phyloP scores from a whole-genome alignment of 2,888 invertebrate species.

The Trichopria drosophilae region DNA sequence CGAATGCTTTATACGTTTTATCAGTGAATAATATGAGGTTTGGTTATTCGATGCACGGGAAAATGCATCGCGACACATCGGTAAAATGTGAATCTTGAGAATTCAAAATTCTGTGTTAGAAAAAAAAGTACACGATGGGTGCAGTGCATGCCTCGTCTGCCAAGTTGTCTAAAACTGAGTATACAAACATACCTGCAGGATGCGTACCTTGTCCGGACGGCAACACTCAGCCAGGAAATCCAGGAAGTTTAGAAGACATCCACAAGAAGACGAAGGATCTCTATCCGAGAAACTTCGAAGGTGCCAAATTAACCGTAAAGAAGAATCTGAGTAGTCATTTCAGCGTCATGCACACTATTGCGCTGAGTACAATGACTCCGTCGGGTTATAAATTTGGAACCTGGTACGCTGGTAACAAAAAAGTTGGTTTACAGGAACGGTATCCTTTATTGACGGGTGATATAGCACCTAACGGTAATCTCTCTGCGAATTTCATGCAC shows the following conservation, averaged over 20 bases:
- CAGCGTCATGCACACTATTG: conserved; percentile 45
- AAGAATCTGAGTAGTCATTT: conserved; percentile 50
- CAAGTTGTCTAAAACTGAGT: conserved; percentile 23
- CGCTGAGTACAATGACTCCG: conserved; percentile 45
- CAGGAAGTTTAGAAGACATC: conserved; percentile 54
- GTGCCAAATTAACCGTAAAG: conserved; percentile 43
- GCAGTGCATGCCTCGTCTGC: conserved; percentile 38
- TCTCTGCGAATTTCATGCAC: conserved; percentile 47
- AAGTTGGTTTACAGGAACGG: conserved; percentile 44
- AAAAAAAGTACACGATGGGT: conserved; percentile 37
- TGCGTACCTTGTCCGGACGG: conserved; percentile 41
- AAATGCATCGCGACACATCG: too few relatives aligned
- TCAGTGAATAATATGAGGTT: too few relatives aligned
- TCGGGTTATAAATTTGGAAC: conserved; percentile 53
- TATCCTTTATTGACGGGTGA: conserved; percentile 49
- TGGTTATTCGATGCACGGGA: too few relatives aligned
- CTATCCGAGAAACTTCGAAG: conserved; percentile 52
- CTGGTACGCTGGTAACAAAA: conserved; percentile 48
- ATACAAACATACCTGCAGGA: conserved; percentile 23
- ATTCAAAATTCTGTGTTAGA: too few relatives aligned
- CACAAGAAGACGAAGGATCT: conserved; percentile 50
- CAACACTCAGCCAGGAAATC: conserved; percentile 48
- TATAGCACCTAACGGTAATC: conserved; percentile 49
- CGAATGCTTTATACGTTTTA: too few relatives aligned
- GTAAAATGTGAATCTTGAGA: too few relatives aligned